Evolutionary conservation across 2,113 vertebrate genomes (phyloP), one percentile per base, ranked within the genome.

Genomic region (Motacilla alba): DNA sequence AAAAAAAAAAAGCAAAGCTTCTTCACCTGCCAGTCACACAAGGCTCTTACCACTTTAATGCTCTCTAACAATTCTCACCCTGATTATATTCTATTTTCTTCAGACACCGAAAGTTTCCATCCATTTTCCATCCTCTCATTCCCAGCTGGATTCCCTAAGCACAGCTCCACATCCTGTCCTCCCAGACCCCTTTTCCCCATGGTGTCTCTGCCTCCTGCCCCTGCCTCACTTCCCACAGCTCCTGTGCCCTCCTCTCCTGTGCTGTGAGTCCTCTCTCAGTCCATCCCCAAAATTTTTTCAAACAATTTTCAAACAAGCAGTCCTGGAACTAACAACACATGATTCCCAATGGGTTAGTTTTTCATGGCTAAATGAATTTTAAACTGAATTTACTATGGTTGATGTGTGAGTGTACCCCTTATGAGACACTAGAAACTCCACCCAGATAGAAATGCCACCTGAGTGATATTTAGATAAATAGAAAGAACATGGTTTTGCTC

Each of bases 251-350:
- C 46, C 31, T 63, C 28, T 53, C 74, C 28, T 15, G 11, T 5
- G 21, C 20, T 31, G 3, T 0, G 2, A 8, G 9, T 56, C 17
- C 21, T 19, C 13, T 19, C 16, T 31, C 37, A 33, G 35, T 24
- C 43, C 64, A 39, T 19, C 31, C 18, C 7, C 21, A 31, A 6
- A 7, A 23, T 13, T 46, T 52, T 52, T 64, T 60, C 43, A 75
- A 67, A 64, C 6, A 21, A 74, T 50, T 75, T 82, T 69, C 52
- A 67, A 58, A 55, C 5, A n/a, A 70, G 23, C 13, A 37, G 7
- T 33, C 16, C 35, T 33, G 12, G 39, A 69, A 50, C 18, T 35
- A 73, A 37, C 6, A 55, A 2, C 10, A 49, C 0, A 0, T 24
- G 6, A 20, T 59, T 70, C 52, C 66, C 46, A 44, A 33, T 6